Evolutionary conservation across 92 coral and sea anemone genomes (phyloP).

Genomic region (Blastomussa wellsi): DNA sequence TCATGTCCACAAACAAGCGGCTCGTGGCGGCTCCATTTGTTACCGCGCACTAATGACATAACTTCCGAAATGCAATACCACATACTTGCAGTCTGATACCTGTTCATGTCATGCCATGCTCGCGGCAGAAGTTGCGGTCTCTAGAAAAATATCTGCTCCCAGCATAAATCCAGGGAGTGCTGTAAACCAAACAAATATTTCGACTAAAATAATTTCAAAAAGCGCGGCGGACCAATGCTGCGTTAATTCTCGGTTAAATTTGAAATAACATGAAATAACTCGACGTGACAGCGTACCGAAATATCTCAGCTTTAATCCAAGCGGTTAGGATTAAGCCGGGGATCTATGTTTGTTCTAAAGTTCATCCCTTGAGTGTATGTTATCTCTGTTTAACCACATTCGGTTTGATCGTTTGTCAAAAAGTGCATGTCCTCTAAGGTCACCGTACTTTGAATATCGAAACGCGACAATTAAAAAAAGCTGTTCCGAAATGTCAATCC

Average conservation of each 20-base stretch:
- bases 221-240: not conserved
- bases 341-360: constrained; percentile 13
- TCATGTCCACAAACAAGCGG: not conserved
- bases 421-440: not conserved
- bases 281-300: not conserved
- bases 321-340: constrained; percentile 24
- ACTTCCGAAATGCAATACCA: constrained; percentile 40
- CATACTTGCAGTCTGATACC: constrained; percentile 11
- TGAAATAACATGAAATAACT: not conserved
- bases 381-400: not conserved
- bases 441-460: too few relatives aligned
- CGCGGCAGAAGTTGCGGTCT: constrained; percentile 15
- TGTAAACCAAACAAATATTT: not conserved
- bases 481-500: not conserved
- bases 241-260: not conserved
- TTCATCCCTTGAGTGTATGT: not conserved
- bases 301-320: not conserved
- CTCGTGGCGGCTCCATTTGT: constrained; percentile 28
- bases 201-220: not conserved
- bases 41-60: constrained; percentile 27
- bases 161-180: constrained; percentile 9
- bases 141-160: constrained; percentile 16
- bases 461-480: not conserved
- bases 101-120: not conserved
- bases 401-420: not conserved